Conservation (phyloP, 1,140 invertebrate species). For the Nephila pilipes region DNA sequence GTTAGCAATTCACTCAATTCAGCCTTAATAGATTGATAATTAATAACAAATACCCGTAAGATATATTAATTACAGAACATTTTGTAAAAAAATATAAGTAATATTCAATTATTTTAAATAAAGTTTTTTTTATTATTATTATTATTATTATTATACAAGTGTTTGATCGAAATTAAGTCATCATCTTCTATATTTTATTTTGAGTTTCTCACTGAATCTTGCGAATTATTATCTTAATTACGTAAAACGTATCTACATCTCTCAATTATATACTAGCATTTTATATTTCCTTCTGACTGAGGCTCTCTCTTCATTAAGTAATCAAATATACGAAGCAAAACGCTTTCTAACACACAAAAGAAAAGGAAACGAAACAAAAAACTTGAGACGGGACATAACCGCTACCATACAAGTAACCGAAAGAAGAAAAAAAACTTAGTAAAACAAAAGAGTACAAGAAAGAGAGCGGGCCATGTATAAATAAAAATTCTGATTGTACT, state of each 20-base stretch:
- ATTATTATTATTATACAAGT: no score
- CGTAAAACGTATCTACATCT: no score
- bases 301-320: background rate
- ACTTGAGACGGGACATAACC: background rate
- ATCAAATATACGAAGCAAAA: background rate
- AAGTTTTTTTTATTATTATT: no score
- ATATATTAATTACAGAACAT: no score
- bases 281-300: background rate
- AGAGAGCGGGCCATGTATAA: slow-evolving; percentile 10
- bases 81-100: no score
- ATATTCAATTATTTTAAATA: no score
- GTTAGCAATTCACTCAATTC: no score
- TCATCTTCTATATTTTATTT: background rate
- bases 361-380: background rate
- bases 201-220: no score
- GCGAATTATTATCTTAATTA: no score
- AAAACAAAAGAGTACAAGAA: background rate
- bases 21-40: no score
- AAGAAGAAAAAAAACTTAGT: background rate
- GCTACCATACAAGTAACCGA: background rate
- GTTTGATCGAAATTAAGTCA: background rate
- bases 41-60: no score
- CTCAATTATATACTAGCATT: background rate
- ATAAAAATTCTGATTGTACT: slow-evolving; percentile 56
- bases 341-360: background rate